Evolutionary conservation across 2,797 vertebrate species (phyloP).

Genomic region (Numenius phaeopus): DNA sequence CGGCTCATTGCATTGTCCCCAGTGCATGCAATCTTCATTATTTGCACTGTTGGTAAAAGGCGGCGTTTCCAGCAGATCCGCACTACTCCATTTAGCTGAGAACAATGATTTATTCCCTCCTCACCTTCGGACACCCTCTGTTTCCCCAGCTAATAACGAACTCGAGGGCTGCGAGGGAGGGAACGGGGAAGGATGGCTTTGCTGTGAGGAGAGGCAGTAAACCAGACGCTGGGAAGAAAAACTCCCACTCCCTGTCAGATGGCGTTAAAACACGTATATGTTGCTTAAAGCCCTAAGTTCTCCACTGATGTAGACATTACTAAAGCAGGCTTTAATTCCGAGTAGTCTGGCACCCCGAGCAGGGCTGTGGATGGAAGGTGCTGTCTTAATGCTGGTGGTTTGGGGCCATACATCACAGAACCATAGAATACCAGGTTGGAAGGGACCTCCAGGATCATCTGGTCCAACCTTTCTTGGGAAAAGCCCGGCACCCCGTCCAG

Average conservation of each 20-base stretch:
- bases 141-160: slow-evolving; percentile 78
- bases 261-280: rapidly evolving
- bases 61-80: slow-evolving; percentile 80
- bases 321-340: background rate
- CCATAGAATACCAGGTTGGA: background rate
- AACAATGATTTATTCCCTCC: slow-evolving; percentile 84
- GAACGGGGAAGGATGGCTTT: background rate
- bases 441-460: background rate
- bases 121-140: slow-evolving; percentile 73
- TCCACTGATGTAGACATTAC: rapidly evolving
- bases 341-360: background rate
- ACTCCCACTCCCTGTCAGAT: background rate
- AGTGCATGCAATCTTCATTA: slow-evolving; percentile 79
- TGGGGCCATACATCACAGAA: background rate
- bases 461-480: background rate
- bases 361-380: background rate
- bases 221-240: background rate
- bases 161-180: slow-evolving; percentile 72
- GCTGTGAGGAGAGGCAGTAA: background rate
- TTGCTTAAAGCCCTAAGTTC: background rate
- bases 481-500: background rate
- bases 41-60: slow-evolving; percentile 81
- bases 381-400: background rate
- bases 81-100: slow-evolving; percentile 87
- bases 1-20: slow-evolving; percentile 80